Evolutionary conservation across 2,888 invertebrate genomes (phyloP), one percentile per base, ranked within the genome.

Genomic region (Phyllotreta striolata): DNA sequence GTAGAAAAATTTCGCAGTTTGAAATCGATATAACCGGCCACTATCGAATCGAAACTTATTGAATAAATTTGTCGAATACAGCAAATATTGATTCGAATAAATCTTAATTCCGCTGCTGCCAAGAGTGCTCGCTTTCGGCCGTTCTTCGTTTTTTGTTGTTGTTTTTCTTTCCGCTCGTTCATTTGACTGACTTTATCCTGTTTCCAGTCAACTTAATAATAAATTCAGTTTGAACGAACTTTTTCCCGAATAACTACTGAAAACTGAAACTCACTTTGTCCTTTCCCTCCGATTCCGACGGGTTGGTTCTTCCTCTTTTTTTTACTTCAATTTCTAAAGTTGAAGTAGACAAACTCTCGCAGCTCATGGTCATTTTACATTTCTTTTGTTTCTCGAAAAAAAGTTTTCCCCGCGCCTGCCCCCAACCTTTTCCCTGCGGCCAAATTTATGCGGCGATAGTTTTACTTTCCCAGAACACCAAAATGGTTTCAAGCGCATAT

Each of bases 291-390:
- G 38, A 7, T 24, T 24, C n/a, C 24, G 13, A 44, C 12, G 24
- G 24, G 24, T 24, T 37, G 39, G 46, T 49, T 38, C 13, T 13
- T 6, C 49, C 12, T 14, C 41, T 58, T 41, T 41, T 49, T 49
- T 35, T 41, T 24, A 58, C 41, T 49, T 58, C 49, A 58, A 49
- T 40, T 49, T 58, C 40, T 5, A 10, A 10, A 34, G 49, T 39
- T 57, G 10, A 37, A 47, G 57, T 58, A 49, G 58, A 58, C 49
- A 58, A 35, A 49, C 58, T 58, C 49, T 38, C 37, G 41, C 39
- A 47, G 57, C 14, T 49, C 49, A 58, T 49, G 58, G 58, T 58
- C 49, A 58, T 58, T 58, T 24, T 40, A 58, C 39, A 58, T 58
- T 38, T 47, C 39, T 47, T 49, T 58, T 58, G 46, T 39, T 39